phyloP scores from a whole-genome alignment of 1,140 invertebrate species.

The Drosophila ironensis region DNA sequence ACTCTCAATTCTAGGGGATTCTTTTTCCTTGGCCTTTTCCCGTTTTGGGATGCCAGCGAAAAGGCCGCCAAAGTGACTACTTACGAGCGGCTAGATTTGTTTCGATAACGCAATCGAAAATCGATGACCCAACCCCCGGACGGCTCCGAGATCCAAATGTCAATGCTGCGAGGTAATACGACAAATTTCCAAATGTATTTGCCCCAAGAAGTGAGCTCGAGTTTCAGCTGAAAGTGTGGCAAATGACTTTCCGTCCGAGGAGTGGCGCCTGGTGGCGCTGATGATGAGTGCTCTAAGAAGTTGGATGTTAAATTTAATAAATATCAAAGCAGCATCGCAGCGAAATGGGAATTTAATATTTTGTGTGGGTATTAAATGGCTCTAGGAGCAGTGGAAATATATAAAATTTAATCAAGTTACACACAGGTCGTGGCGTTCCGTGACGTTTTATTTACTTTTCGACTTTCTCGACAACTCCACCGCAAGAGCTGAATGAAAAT shows the following conservation, averaged over 20 bases:
- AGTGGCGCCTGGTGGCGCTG: not conserved
- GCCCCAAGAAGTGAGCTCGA: slow-evolving; percentile 32
- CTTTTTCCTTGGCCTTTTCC: not conserved
- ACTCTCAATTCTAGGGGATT: slow-evolving; percentile 11
- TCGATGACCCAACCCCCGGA: slow-evolving; percentile 40
- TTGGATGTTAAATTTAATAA: slow-evolving; percentile 67
- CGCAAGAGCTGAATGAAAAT: not conserved
- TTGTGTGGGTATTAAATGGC: slow-evolving; percentile 37
- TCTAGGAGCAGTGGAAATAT: slow-evolving; percentile 1
- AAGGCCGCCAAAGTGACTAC: slow-evolving; percentile 55
- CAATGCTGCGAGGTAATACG: slow-evolving; percentile 43
- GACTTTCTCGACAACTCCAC: not conserved
- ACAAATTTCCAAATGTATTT: slow-evolving; percentile 55
- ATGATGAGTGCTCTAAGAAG: slow-evolving; percentile 3
- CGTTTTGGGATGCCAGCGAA: slow-evolving; percentile 1
- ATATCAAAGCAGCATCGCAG: slow-evolving; percentile 46
- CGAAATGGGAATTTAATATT: slow-evolving; percentile 45
- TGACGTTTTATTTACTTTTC: slow-evolving; percentile 24
- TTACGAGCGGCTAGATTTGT: slow-evolving; percentile 40
- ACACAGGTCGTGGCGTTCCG: not conserved
- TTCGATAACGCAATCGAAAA: slow-evolving; percentile 65
- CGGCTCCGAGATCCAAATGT: slow-evolving; percentile 17
- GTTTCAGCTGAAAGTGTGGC: slow-evolving; percentile 18
- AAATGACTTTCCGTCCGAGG: slow-evolving; percentile 16
- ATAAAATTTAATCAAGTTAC: slow-evolving; percentile 25